Base-by-base conservation (phyloP, 1,140 invertebrate genomes). In the Pteromalus puparum region DNA sequence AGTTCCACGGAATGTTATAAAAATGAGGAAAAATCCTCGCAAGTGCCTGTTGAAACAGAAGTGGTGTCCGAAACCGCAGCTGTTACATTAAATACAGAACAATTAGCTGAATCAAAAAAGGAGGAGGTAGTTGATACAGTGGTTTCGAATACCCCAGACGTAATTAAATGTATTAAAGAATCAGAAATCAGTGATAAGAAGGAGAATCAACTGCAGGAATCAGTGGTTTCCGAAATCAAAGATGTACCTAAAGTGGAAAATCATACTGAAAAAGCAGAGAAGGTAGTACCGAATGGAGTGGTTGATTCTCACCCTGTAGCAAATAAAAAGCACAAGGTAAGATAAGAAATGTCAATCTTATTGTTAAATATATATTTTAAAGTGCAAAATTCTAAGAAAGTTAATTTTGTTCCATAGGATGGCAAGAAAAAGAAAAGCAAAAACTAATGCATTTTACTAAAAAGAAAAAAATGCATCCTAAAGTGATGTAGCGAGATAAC, bases 341-440 rank as follows among this genome's bases (percentile, higher is more conserved):
- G n/a, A 13, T 30, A 42, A 1, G 6, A 67, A 68, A 65, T 13
- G 3, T 70, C 26, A 28, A 70, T 30, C n/a, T n/a, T 30, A 30
- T 79, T n/a, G 13, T 65, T 68, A 10, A 53, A 48, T 21, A 3
- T 76, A n/a, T 61, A 42, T 76, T 15, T 75, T 48, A 26, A 53
- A 12, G 4, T n/a, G 2, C 48, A 28, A 15, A 53, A 53, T 9
- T 77, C 3, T 48, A 48, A 24, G 5, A 68, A n/a, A 68, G 46
- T 77, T 68, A 21, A 72, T 77, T 46, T 82, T 34, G 42, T 65
- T 67, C 28, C 72, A 3, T 24, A 83, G 76, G 81, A 79, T 46
- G 77, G 74, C 24, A 80, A 79, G 24, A 83, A 73, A 26, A 86
- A 86, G 38, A 81, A 67, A 68, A 83, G 21, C 72, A 83, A 24